A percentile compares a stretch with the other conserved stretches of the same genome.
These are phyloP conservation scores for Caenorhabditis sp. DNA, from an alignment of 2,888 invertebrate genomes.

Conservation along the genomic window DNA sequence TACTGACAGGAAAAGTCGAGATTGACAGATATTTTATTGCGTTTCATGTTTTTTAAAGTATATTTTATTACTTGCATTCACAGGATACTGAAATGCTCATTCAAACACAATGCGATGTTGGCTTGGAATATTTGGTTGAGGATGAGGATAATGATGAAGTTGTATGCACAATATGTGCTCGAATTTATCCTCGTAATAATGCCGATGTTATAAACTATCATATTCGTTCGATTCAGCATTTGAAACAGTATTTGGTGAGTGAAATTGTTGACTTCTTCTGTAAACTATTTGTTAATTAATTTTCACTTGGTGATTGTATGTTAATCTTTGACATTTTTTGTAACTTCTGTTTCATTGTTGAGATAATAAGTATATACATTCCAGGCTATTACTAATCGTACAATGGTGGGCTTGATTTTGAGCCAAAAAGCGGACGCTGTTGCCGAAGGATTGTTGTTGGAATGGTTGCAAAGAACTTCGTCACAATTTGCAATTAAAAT, in stretches of 20 bases:
- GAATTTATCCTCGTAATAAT: slow-evolving; percentile 22
- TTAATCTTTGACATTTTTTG: too few relatives aligned
- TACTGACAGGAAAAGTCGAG: too few relatives aligned
- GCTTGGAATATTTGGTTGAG: slow-evolving; percentile 51
- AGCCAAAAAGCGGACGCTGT: slow-evolving; percentile 2
- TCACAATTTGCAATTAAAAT: slow-evolving; percentile 16
- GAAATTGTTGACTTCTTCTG: too few relatives aligned
- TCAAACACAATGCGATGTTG: slow-evolving; percentile 53
- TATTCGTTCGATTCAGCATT: slow-evolving; percentile 40
- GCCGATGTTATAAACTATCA: slow-evolving; percentile 28
- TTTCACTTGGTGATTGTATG: neutral
- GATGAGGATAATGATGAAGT: slow-evolving; percentile 42
- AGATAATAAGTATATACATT: too few relatives aligned
- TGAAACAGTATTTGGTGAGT: slow-evolving; percentile 48
- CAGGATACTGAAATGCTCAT: slow-evolving; percentile 1
- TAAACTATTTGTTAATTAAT: neutral
- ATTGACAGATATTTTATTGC: too few relatives aligned
- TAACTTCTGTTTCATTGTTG: too few relatives aligned
- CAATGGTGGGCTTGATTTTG: slow-evolving; percentile 7
- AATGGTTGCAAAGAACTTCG: slow-evolving; percentile 14
- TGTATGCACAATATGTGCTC: slow-evolving; percentile 43
- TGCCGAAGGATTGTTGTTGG: slow-evolving; percentile 10
- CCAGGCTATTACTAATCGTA: slow-evolving; percentile 8
- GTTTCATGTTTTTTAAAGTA: neutral
- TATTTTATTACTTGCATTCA: neutral